Evolutionary conservation across 2,113 vertebrate genomes (phyloP), one percentile per base, ranked within the genome.

Genomic region (Centropus bengalensis): DNA sequence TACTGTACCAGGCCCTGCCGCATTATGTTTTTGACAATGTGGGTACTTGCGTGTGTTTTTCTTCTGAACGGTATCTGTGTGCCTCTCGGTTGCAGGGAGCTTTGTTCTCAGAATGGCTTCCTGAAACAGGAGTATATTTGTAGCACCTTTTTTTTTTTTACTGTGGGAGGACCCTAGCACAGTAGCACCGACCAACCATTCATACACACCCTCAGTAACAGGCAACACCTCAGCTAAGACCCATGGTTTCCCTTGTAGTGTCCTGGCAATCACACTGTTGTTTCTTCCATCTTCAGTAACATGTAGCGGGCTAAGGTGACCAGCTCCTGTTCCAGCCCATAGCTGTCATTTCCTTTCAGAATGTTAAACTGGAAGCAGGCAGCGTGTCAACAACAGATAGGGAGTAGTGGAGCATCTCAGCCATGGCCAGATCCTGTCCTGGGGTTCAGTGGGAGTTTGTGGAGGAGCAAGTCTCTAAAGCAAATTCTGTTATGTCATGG

Each of bases 1-100:
- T 99, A 99, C 94, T 82, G 98, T 99, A 98, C 85, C 51, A n/a
- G 27, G 40, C 59, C 32, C 36, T 49, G 40, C 51, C 60, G 28
- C 36, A 5, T 12, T 38, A 17, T 0, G 0, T 83, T 75, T 62
- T 51, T 45, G 27, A 44, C 16, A 55, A 2, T 5, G 16, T 68
- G 23, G 33, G 30, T 66, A 33, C 36, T 58, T 81, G 44, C 44
- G 15, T 69, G 62, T 62, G 42, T 0, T 11, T n/a, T 12, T 32
- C 59, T 36, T 38, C 49, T 24, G 59, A 47, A 38, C 24, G 27
- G 8, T 91, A 14, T 69, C 23, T 63, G 26, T 40, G 51, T 38
- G 51, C 32, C n/a, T n/a, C 59, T n/a, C 13, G 17, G 17, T 15
- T 71, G 55, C 62, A 55, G 69, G n/a, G 18, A 44, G 62, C 71